Base-by-base conservation (phyloP, 2,113 vertebrate species). In the Alaudala cheleensis region DNA sequence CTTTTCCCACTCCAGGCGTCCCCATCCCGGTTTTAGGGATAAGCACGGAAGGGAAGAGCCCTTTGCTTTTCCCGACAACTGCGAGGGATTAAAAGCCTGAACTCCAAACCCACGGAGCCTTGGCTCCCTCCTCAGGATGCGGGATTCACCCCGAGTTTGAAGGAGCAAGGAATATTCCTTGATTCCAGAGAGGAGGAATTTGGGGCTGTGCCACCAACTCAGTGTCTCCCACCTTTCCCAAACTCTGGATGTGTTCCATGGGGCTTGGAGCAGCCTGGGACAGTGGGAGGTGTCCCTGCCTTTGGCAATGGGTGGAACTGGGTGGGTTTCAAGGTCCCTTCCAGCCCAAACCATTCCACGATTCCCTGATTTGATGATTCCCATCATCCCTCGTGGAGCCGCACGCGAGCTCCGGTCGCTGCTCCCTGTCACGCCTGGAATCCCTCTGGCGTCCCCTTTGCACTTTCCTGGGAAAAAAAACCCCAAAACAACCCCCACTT, bases 61-160 rank as follows among this genome's bases (percentile, higher is more conserved):
- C 40, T 86, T 96, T 90, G 81, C 44, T 83, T 94, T 96, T 94
- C 49, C 97, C 74, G 93, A 6, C 57, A 78, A 79, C 65, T n/a
- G 50, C 49, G 51, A 92, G 88, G 85, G 91, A 97, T 97, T 87
- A 85, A 96, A 93, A 5, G 84, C 92, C 94, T 94, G 67, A 88
- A 79, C 90, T 94, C 92, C 89, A 81, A 88, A 95, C 53, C 6
- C 3, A 92, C 64, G 83, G 19, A 80, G 74, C 81, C 88, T 85
- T 97, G 96, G 94, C 95, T 92, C 81, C 69, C 95, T 97, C 83
- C 88, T 19, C 51, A 60, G 70, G 88, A 76, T 85, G 44, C 60
- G 95, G 95, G 93, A 92, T 66, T 62, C 81, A 86, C 71, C 90
- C 91, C 94, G 96, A 12, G 18, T 54, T 39, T 62, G 62, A 69